A percentile compares a stretch with the other conserved stretches of the same genome.
phyloP scores from a whole-genome alignment of 2,888 invertebrate genomes.

The Boloria selene region DNA sequence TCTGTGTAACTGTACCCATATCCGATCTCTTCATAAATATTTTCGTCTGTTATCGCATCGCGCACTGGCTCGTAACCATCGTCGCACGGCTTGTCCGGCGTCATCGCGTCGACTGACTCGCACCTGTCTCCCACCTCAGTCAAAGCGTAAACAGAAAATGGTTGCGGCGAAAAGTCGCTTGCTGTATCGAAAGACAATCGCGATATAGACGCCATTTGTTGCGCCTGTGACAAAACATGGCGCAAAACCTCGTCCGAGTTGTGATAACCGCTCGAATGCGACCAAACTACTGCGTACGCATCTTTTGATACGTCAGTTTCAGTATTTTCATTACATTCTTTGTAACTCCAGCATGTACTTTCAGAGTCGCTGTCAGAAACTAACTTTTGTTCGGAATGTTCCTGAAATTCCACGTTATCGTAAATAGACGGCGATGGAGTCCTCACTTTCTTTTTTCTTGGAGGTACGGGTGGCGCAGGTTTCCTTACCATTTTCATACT shows the following conservation, averaged over 20 bases:
- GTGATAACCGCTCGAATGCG: conserved; percentile 74
- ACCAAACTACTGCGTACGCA: conserved; percentile 72
- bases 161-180: conserved; percentile 62
- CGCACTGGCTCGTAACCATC: conserved; percentile 76
- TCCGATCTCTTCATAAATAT: conserved; percentile 78
- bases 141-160: conserved; percentile 68
- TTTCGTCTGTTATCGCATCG: conserved; percentile 73
- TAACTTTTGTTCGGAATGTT: conserved; percentile 35
- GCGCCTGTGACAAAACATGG: conserved; percentile 58
- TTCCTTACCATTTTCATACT: conserved; percentile 50
- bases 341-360: conserved; percentile 78
- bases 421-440: conserved; percentile 54
- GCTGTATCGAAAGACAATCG: conserved; percentile 70
- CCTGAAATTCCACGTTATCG: conserved; percentile 53
- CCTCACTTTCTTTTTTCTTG: conserved; percentile 59
- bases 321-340: conserved; percentile 65
- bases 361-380: conserved; percentile 68
- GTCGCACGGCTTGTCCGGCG: conserved; percentile 72
- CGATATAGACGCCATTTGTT: conserved; percentile 66
- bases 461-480: conserved; percentile 59
- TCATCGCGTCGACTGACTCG: conserved; percentile 69
- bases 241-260: conserved; percentile 70
- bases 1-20: conserved; percentile 70
- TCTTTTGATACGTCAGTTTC: conserved; percentile 56
- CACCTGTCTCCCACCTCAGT: conserved; percentile 78